A percentile compares a stretch with the other conserved stretches of the same genome.
These are phyloP conservation scores for Nannospalax galili DNA, from an alignment of 2,113 vertebrate genomes.

Conservation along the genomic window DNA sequence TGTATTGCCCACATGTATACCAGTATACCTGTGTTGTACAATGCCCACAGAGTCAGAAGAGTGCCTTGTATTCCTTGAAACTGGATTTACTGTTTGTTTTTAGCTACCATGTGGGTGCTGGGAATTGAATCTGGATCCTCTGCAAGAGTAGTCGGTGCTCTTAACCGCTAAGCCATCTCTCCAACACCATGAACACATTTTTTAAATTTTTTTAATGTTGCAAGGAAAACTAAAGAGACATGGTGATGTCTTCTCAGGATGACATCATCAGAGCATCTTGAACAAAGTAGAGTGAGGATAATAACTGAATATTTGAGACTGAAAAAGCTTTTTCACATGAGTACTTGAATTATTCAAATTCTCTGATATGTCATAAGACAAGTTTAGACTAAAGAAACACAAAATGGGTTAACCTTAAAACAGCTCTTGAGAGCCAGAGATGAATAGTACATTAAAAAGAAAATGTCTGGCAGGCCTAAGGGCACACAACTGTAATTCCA, in stretches of 20 bases:
- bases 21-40: too few species aligned
- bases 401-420: background rate
- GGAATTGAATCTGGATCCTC: too few species aligned
- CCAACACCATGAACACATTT: too few species aligned
- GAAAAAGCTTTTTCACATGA: background rate
- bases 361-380: background rate
- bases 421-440: background rate
- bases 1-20: too few species aligned
- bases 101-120: too few species aligned
- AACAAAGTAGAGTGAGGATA: too few species aligned
- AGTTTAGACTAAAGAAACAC: background rate
- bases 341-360: conserved; percentile 9
- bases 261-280: background rate
- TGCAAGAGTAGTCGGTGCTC: too few species aligned
- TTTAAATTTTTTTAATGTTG: too few species aligned
- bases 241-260: background rate
- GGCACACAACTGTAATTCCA: background rate
- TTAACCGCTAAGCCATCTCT: too few species aligned
- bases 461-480: background rate
- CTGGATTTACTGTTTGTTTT: too few species aligned
- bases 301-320: background rate
- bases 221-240: background rate
- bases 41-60: too few species aligned
- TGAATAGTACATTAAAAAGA: background rate
- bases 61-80: too few species aligned